A percentile compares a stretch with the other conserved stretches of the same genome.
Conservation (phyloP, 2,113 vertebrate genomes). For the Numida meleagris region DNA sequence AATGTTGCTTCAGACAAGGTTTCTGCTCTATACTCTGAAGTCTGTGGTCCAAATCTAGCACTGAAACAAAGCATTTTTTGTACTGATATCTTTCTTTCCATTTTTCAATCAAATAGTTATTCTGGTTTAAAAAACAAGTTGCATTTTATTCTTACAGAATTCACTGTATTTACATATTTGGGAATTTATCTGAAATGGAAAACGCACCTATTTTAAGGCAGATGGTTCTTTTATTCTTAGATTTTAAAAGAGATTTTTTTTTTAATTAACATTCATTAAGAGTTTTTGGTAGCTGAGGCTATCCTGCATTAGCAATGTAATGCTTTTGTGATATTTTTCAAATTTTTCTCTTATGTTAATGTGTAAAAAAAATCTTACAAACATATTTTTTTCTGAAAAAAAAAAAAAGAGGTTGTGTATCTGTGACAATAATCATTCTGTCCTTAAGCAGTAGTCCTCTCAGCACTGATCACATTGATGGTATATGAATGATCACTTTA, state of each 20-base stretch:
- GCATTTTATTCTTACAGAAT: not conserved
- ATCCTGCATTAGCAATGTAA: not conserved
- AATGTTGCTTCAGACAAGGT: not conserved
- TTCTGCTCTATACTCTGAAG: not conserved
- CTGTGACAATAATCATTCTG: accelerated
- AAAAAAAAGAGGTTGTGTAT: not conserved
- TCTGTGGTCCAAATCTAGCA: not conserved
- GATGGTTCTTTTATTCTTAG: not conserved
- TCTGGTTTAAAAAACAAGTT: no score
- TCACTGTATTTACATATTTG: not conserved
- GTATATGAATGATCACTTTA: not conserved
- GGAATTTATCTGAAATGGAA: not conserved
- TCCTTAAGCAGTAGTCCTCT: not conserved
- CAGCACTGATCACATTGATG: not conserved
- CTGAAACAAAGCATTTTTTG: not conserved
- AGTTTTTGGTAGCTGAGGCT: not conserved
- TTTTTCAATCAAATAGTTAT: not conserved
- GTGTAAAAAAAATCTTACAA: not conserved
- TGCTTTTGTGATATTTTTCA: not conserved
- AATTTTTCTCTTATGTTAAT: not conserved
- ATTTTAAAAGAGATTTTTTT: not conserved
- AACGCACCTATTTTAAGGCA: not conserved
- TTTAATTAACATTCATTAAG: not conserved
- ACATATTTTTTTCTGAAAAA: not conserved
- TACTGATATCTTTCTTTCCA: not conserved